Percentiles rank a stretch among this genome's conserved stretches.
Conservation (phyloP, 1,140 invertebrate species). For the Eueides isabella region DNA sequence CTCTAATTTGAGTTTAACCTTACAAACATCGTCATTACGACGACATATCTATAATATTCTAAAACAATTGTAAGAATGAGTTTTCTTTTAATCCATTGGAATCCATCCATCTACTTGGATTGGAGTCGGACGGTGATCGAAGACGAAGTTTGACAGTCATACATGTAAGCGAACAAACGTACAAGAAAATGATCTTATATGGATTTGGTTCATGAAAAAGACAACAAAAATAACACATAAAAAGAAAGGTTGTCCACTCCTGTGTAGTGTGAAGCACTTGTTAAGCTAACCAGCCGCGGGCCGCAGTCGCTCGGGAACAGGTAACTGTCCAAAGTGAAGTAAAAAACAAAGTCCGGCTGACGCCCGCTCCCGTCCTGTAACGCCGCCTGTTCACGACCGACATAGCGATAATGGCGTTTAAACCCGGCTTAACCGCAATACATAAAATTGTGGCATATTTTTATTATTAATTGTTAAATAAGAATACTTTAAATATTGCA, state of each 20-base stretch:
- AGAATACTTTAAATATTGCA: too few relatives aligned
- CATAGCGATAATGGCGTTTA: neutral
- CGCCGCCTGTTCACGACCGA: constrained; percentile 29
- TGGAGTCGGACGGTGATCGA: too few relatives aligned
- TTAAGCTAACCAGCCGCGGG: constrained; percentile 69
- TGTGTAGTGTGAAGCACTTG: constrained; percentile 64
- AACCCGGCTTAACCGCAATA: neutral
- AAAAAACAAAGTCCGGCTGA: constrained; percentile 63
- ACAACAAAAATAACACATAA: neutral
- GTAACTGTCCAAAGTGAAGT: constrained; percentile 65
- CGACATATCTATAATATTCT: too few relatives aligned
- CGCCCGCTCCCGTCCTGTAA: constrained; percentile 52
- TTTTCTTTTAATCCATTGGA: too few relatives aligned
- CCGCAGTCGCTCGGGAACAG: constrained; percentile 72
- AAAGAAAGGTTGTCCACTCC: constrained; percentile 59
- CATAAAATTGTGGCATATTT: neutral
- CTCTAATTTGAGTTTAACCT: too few relatives aligned
- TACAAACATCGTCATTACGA: too few relatives aligned
- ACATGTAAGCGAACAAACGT: too few relatives aligned
- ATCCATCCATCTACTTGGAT: too few relatives aligned
- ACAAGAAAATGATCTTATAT: neutral
- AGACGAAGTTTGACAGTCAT: too few relatives aligned
- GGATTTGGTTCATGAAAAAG: neutral
- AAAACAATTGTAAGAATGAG: too few relatives aligned
- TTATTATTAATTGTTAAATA: too few relatives aligned